Percentiles rank a stretch among this genome's conserved stretches.
Conservation (phyloP, 2,113 vertebrate species). For the Laticauda colubrina region DNA sequence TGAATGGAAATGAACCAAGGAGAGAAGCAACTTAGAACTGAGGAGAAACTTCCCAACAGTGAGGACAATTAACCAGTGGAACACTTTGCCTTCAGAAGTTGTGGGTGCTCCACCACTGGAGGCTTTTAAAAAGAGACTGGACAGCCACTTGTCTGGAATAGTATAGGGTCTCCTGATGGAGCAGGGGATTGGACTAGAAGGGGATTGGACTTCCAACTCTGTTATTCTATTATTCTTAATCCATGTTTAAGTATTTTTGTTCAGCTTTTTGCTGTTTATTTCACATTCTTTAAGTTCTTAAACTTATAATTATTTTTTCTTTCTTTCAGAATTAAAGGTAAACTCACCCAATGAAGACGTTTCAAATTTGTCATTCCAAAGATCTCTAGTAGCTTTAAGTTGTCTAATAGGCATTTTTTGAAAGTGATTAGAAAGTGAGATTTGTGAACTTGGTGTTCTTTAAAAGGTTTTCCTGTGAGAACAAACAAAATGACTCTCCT, state of each 20-base stretch:
- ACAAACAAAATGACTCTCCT: neutral
- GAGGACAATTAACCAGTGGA: too few species aligned
- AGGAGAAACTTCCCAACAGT: too few species aligned
- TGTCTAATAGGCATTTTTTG: neutral
- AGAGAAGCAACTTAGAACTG: too few species aligned
- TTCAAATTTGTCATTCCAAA: neutral
- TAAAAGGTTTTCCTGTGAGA: neutral
- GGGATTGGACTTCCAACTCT: too few species aligned
- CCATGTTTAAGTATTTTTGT: neutral
- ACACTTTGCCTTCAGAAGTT: too few species aligned
- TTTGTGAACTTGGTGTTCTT: neutral
- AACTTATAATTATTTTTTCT: neutral
- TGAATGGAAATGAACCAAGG: too few species aligned
- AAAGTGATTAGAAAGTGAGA: neutral
- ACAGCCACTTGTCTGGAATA: too few species aligned
- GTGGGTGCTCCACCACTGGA: too few species aligned
- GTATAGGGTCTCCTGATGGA: too few species aligned
- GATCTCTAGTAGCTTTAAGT: neutral
- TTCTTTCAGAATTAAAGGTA: neutral
- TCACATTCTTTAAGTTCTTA: neutral
- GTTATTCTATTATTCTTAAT: neutral
- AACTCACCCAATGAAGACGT: neutral
- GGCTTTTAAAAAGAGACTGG: too few species aligned
- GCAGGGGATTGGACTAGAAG: too few species aligned
- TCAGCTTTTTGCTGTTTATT: neutral